Conservation (phyloP, 2,797 vertebrate genomes). For the Macropus fuliginosus region DNA sequence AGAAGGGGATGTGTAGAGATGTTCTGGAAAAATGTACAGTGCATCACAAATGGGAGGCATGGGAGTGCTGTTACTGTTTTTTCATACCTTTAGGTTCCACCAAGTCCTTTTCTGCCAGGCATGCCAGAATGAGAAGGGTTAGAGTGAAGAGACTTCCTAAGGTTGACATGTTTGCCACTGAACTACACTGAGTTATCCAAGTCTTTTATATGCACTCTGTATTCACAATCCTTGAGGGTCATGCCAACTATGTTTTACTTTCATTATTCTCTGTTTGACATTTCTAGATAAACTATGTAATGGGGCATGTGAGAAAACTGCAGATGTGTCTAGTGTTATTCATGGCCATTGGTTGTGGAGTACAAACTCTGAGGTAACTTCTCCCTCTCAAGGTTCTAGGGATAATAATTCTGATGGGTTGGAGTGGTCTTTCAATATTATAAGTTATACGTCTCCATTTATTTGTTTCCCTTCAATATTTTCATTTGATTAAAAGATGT, state of each 20-base stretch:
- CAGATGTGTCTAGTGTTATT: neutral
- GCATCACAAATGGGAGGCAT: neutral
- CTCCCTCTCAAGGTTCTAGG: neutral
- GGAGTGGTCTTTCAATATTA: neutral
- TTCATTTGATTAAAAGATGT: neutral
- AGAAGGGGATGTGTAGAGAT: neutral
- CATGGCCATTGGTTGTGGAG: neutral
- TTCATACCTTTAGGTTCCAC: neutral
- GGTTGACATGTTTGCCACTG: neutral
- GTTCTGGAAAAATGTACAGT: neutral
- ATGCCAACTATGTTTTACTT: neutral
- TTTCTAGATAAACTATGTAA: neutral
- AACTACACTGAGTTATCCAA: neutral
- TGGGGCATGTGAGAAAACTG: neutral
- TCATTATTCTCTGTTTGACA: neutral
- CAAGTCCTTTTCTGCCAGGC: neutral
- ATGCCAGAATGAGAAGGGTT: neutral
- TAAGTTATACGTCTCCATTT: neutral
- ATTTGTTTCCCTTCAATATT: neutral
- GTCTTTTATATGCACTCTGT: neutral
- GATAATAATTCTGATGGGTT: neutral
- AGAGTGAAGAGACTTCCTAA: neutral
- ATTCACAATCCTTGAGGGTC: neutral
- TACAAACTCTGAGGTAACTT: neutral
- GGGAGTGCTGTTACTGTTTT: neutral